Evolutionary conservation across 1,140 invertebrate genomes (phyloP).

Genomic region (Zophobas morio): DNA sequence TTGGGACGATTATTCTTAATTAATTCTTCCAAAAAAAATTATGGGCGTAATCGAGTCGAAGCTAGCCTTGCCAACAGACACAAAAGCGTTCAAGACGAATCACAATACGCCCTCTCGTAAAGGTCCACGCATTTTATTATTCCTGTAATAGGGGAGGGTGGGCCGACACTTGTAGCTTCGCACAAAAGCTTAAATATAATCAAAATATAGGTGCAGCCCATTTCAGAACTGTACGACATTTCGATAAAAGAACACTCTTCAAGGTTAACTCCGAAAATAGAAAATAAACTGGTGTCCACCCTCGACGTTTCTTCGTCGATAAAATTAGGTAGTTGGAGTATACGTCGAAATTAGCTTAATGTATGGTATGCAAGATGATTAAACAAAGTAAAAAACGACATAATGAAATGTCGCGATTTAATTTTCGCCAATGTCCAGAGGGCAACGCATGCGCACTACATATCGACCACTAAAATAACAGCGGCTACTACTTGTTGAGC

Average conservation of each 20-base stretch:
- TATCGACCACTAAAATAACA: constrained; percentile 42
- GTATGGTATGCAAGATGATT: constrained; percentile 9
- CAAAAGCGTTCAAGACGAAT: neutral
- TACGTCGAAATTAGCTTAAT: neutral
- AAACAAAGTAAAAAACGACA: neutral
- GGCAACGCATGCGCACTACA: constrained; percentile 41
- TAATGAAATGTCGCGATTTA: constrained; percentile 29
- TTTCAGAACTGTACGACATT: neutral
- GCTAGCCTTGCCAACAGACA: neutral
- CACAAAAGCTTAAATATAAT: neutral
- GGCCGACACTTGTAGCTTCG: neutral
- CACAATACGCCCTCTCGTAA: neutral
- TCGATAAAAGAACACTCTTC: neutral
- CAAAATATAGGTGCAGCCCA: neutral
- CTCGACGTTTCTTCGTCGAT: neutral
- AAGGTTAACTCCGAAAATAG: neutral
- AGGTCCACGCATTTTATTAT: neutral
- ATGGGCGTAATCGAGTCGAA: neutral
- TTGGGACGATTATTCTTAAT: neutral
- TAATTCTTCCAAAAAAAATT: neutral
- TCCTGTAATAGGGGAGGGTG: neutral
- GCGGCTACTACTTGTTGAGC: constrained; percentile 52
- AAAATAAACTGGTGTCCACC: too few relatives aligned
- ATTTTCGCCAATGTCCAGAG: constrained; percentile 44
- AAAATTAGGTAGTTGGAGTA: neutral